Evolutionary conservation across 2,888 invertebrate genomes (phyloP).

Genomic region (Drosophila affinis): DNA sequence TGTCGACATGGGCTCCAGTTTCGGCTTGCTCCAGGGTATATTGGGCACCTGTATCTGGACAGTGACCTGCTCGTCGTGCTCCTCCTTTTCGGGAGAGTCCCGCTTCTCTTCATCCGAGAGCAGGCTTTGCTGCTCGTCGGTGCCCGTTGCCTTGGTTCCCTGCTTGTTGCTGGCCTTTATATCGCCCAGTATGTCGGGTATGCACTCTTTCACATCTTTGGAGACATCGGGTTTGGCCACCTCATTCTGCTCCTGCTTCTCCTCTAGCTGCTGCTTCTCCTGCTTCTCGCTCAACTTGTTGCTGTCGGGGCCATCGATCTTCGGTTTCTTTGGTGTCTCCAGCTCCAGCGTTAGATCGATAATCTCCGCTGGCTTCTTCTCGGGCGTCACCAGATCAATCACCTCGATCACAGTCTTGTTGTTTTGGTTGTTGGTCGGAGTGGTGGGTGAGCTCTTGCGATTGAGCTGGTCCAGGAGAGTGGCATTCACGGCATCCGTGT

Average conservation of each 20-base stretch:
- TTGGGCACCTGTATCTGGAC: constrained; percentile 87
- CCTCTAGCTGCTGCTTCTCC: not conserved
- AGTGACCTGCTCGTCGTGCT: constrained; percentile 75
- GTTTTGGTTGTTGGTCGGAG: constrained; percentile 64
- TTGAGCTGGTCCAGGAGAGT: constrained; percentile 79
- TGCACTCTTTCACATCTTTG: constrained; percentile 80
- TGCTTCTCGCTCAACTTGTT: constrained; percentile 80
- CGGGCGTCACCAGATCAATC: constrained; percentile 83
- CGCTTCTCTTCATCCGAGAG: constrained; percentile 80
- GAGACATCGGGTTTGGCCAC: constrained; percentile 81
- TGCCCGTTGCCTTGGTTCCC: constrained; percentile 19
- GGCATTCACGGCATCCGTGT: constrained; percentile 82
- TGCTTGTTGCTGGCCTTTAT: constrained; percentile 58
- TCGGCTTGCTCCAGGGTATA: constrained; percentile 84
- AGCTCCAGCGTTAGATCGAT: constrained; percentile 77
- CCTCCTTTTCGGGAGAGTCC: constrained; percentile 80
- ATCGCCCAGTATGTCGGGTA: constrained; percentile 83
- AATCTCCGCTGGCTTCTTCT: constrained; percentile 70
- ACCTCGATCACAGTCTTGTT: constrained; percentile 81
- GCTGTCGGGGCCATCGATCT: constrained; percentile 71
- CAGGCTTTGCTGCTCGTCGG: constrained; percentile 68
- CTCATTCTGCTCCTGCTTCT: constrained; percentile 37
- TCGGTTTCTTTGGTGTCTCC: constrained; percentile 74
- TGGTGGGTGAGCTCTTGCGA: constrained; percentile 67
- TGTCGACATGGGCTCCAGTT: constrained; percentile 85